Base-by-base conservation (phyloP, 2,797 vertebrate genomes). In the Benthosema pterotum region DNA sequence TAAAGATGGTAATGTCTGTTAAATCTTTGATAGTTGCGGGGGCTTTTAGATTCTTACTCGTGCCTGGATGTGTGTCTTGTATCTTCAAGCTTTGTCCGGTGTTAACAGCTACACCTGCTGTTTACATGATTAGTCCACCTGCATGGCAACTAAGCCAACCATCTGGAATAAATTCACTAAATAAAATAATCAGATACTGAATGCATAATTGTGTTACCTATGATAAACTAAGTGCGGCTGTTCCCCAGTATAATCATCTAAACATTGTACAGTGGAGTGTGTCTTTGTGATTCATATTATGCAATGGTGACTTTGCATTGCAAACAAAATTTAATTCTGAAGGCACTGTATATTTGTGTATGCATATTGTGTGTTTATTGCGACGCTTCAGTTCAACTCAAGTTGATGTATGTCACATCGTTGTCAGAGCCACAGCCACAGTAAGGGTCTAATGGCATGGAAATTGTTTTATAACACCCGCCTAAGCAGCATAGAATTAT, bases 401-500 rank as follows among this genome's bases (percentile, higher is more conserved):
- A 15, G 55, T 46, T 66, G 16, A 61, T 60, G 17, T 50, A 42
- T 51, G 67, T 72, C 58, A 57, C 64, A 66, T 56, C 66, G 46
- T 72, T 47, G 32, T 11, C 32, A 38, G 8, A 63, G 72, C 73
- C 60, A 60, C 25, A 48, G 19, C 63, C 42, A 19, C 60, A 22
- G 54, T 69, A 74, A 69, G 71, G 28, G 60, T 65, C 53, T 84
- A 80, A 78, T 75, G 51, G 57, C 45, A 83, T 83, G 79, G 74
- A 85, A 80, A 77, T 84, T 67, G 66, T 80, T 80, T 73, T 71
- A 73, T 73, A 82, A 81, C 76, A 69, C 52, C 74, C 73, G 65
- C 67, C 75, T 83, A 80, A 83, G 68, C 77, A 76, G 71, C 79
- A 84, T 82, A 80, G 74, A 78, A 73, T 75, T 68, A 69, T 79